Base-by-base conservation (phyloP, 1,140 invertebrate species). In the Wiebesia pumilae region DNA sequence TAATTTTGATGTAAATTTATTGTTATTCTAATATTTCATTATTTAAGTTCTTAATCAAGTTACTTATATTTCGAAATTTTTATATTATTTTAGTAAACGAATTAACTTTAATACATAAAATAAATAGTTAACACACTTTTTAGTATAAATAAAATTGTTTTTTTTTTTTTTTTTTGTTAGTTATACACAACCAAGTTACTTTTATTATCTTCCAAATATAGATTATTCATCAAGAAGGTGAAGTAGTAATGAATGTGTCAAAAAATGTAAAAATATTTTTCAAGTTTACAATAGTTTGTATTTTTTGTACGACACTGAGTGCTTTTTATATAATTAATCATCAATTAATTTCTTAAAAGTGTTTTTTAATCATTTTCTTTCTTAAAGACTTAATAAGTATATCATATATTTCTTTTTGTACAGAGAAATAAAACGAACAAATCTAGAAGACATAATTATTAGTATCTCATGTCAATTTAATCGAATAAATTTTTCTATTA, bases 251-350 rank as follows among this genome's bases (percentile, higher is more conserved):
- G 62, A 85, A 71, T 85, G 84, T 85, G 84, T 85, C 77, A 85
- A 85, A 84, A 84, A 84, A n/a, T 80, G 84, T 85, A 85, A 69
- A 85, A 81, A 85, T 80, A 85, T 81, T 85, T 85, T 85, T 85
- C 78, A 69, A 54, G 0, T 51, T 85, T 80, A 85, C 65, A 71
- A 27, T 71, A 85, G 30, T 58, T 85, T 81, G 27, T 79, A 65
- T 80, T 84, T 51, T 84, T 80, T 24, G 71, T 85, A 80, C 47
- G 33, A 19, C 84, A 78, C 77, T 30, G 65, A 58, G 54, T 43
- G 33, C 24, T 80, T 79, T 67, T 80, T 69, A 9, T 84, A 78
- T 33, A 84, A 65, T 75, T 30, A 14, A 40, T 33, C 33, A 30
- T 24, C 35, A 83, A 75, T 51, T 51, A 47, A n/a, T 21, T 65